Evolutionary conservation across 2,113 vertebrate genomes (phyloP).

Genomic region (Pomatostomus ruficeps): DNA sequence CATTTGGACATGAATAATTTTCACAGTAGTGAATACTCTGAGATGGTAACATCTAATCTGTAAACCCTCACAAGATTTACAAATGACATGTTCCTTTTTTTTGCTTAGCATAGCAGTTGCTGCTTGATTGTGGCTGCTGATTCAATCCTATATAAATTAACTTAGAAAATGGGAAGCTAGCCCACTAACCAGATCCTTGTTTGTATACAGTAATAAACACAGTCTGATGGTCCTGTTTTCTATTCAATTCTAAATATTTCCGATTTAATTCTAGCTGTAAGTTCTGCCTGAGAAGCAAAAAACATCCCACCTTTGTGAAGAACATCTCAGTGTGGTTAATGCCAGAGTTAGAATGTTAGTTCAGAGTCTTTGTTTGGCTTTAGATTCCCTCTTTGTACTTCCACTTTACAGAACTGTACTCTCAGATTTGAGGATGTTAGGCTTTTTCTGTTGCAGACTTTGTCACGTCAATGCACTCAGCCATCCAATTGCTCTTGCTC

Average conservation of each 20-base stretch:
- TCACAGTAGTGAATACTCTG: not conserved
- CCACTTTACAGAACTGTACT: not conserved
- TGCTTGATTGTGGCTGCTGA: not conserved
- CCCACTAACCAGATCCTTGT: not conserved
- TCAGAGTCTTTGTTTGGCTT: not conserved
- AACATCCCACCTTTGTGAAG: not conserved
- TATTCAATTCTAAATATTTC: too few relatives aligned
- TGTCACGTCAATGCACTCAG: not conserved
- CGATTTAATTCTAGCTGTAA: not conserved
- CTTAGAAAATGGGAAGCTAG: not conserved
- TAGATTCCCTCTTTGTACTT: not conserved
- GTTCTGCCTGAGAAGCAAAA: not conserved
- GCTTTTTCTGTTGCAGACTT: not conserved
- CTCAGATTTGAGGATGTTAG: not conserved
- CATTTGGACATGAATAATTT: not conserved
- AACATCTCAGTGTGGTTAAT: not conserved
- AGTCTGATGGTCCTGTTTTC: not conserved
- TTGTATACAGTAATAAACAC: not conserved
- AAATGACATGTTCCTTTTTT: not conserved
- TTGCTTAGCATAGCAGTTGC: not conserved
- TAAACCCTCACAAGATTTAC: not conserved
- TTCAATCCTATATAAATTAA: not conserved
- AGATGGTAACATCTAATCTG: not conserved
- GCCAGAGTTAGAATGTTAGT: not conserved
- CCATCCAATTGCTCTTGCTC: not conserved